A percentile compares a stretch with the other conserved stretches of the same genome.
These are phyloP conservation scores for Hemicentrotus pulcherrimus DNA, from an alignment of 35 echinoderm and acorn worm genomes.

Conservation along the genomic window DNA sequence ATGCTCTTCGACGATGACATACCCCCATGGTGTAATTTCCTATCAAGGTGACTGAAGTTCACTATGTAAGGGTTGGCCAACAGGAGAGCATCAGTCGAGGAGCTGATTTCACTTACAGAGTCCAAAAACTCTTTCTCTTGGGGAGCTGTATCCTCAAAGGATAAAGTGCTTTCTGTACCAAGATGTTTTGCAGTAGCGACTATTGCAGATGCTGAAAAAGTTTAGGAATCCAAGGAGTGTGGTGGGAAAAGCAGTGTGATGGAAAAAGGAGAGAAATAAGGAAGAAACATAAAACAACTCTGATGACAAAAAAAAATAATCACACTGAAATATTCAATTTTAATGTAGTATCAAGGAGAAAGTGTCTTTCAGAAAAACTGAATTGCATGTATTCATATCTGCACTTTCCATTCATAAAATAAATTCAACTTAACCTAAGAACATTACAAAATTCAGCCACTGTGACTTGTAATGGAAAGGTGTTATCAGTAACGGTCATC, in stretches of 20 bases:
- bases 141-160: not conserved
- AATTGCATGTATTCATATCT: no score
- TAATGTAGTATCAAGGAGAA: no score
- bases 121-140: constrained; percentile 51
- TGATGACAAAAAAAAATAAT: not conserved
- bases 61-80: constrained; percentile 34
- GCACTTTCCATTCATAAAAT: no score
- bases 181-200: constrained; percentile 22
- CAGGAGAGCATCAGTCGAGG: constrained; percentile 60
- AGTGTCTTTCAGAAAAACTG: no score
- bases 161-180: not conserved
- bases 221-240: not conserved
- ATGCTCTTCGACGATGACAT: not conserved
- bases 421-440: no score
- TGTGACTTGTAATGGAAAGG: no score
- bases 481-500: no score
- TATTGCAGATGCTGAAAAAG: constrained; percentile 34
- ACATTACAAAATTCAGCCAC: no score
- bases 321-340: not conserved
- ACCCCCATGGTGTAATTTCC: not conserved
- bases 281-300: not conserved
- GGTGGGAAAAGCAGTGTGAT: not conserved
- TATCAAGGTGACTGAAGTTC: not conserved
- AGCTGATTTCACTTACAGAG: constrained; percentile 44
- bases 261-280: not conserved